Base-by-base conservation (phyloP, 2,888 invertebrate genomes). In the Crossocerus cetratus region DNA sequence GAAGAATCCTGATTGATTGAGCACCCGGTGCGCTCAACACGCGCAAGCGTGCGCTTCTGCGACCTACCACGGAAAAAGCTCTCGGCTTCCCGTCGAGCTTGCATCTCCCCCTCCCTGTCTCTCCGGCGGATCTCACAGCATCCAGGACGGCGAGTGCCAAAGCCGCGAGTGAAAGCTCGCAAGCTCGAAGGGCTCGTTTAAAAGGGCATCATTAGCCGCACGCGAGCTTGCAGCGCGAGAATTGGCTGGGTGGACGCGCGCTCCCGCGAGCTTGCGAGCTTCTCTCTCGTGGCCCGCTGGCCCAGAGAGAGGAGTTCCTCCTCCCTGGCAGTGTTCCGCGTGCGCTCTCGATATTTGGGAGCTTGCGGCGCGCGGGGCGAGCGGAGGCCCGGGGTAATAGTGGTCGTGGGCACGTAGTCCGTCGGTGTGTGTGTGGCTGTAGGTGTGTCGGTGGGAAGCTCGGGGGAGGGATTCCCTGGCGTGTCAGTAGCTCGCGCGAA, bases 401-500 rank as follows among this genome's bases (percentile, higher is more conserved):
- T n/a, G n/a, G n/a, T n/a, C n/a, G n/a, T n/a, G 8, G 32, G 11
- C 4, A 32, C 32, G 11, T 11, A 8, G 32, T 32, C 1, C 32
- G 32, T 32, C 1, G 1, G 32, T 32, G 32, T 32, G 1, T 3
- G 32, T 32, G 32, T 32, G 32, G 8, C 23, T 32, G 11, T 32
- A 32, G 32, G 1, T 32, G 32, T 32, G 32, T 32, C 11, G 32
- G 14, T 49, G 14, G 49, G 4, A 16, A 16, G 49, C 14, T 49
- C 16, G 49, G 49, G 49, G 49, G 49, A 49, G 49, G 49, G 49
- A 49, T 49, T 49, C 49, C n/a, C 49, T 14, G 49, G n/a, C 73
- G 71, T 76, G 76, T 82, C 81, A 82, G 82, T 82, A 81, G 83
- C 76, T 82, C 81, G 81, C 75, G 81, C 69, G 69, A 83, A 77